A percentile compares a stretch with the other conserved stretches of the same genome.
Conservation (phyloP, 2,113 vertebrate genomes). For the Romanogobio albipinnatus region DNA sequence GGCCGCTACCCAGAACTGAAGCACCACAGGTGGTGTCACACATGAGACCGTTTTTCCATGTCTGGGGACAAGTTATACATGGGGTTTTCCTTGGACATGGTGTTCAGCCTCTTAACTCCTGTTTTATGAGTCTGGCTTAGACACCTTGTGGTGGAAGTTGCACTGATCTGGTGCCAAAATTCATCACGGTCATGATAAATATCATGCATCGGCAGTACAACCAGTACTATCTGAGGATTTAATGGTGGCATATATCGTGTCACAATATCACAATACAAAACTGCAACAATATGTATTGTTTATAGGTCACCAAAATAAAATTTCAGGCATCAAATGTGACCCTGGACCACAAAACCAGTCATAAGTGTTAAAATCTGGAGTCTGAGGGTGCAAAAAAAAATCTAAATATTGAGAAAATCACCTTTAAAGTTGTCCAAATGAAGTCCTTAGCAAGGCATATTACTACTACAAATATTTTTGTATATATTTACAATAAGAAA, state of each 20-base stretch:
- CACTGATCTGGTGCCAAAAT: constrained; percentile 34
- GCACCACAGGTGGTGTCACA: constrained; percentile 40
- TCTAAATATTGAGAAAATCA: no score
- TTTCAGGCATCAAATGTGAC: no score
- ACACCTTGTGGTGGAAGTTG: neutral
- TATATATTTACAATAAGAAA: no score
- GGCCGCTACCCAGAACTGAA: constrained; percentile 34
- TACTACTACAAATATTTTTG: no score
- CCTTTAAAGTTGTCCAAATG: no score
- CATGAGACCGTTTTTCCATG: constrained; percentile 33
- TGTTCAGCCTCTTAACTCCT: constrained; percentile 13
- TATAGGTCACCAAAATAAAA: no score
- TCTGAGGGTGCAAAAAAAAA: no score
- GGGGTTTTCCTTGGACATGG: constrained; percentile 15
- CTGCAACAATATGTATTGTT: no score
- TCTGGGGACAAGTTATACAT: constrained; percentile 17
- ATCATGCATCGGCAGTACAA: constrained; percentile 21
- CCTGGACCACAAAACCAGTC: no score
- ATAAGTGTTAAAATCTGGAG: no score
- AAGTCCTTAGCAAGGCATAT: no score
- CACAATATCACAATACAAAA: no score
- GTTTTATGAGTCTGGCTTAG: constrained; percentile 25
- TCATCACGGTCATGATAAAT: neutral
- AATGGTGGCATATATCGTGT: neutral
- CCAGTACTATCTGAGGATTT: constrained; percentile 7